phyloP scores from a whole-genome alignment of 2,797 vertebrate species.

The Fringilla coelebs region DNA sequence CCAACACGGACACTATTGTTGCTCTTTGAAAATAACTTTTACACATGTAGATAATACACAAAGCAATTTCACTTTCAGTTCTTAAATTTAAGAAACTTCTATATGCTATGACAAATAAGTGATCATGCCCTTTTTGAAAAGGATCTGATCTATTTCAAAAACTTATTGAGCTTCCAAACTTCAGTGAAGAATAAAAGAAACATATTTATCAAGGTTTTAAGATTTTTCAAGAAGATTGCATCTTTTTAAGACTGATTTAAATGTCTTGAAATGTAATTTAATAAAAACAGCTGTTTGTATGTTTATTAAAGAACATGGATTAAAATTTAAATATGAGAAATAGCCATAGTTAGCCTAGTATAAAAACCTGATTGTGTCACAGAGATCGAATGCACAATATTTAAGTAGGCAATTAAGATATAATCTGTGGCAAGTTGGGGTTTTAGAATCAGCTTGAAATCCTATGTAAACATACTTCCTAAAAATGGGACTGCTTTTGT shows the following conservation, averaged over 20 bases:
- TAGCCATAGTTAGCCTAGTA: background rate
- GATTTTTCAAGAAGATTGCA: background rate
- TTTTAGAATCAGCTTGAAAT: background rate
- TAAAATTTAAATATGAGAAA: background rate
- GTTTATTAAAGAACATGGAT: background rate
- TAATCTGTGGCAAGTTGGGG: background rate
- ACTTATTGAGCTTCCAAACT: background rate
- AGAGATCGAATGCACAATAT: background rate
- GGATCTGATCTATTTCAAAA: background rate
- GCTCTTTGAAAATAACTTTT: conserved; percentile 4
- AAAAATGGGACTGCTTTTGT: background rate
- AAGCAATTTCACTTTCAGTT: background rate
- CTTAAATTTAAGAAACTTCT: background rate
- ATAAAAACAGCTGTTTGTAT: background rate
- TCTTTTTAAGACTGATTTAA: background rate
- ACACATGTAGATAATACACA: background rate
- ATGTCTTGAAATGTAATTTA: background rate
- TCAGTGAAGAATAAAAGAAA: background rate
- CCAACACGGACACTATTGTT: background rate
- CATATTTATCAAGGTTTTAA: background rate
- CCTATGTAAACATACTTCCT: background rate
- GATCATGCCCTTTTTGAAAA: background rate
- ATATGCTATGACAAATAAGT: background rate
- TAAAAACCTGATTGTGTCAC: background rate
- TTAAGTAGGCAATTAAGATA: background rate